Conservation (phyloP, 1,140 invertebrate genomes). For the Tetragnatha versicolor region DNA sequence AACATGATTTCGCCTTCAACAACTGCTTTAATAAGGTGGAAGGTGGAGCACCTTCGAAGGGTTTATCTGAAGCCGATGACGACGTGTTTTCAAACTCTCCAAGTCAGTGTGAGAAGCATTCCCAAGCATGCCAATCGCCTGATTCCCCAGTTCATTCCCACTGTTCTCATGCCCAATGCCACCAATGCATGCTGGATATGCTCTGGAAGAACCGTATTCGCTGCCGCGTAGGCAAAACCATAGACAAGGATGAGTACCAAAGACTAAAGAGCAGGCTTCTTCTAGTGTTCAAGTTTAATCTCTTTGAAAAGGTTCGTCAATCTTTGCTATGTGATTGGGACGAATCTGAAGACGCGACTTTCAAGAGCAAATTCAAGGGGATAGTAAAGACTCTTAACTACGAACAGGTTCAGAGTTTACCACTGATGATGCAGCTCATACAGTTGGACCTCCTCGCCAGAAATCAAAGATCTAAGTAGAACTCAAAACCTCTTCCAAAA, state of each 20-base stretch:
- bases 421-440: conserved; percentile 40
- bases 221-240: background rate
- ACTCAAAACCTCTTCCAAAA: too few species aligned
- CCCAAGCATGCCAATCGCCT: too few species aligned
- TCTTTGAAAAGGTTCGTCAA: conserved; percentile 12
- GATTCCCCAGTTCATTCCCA: background rate
- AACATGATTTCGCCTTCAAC: too few species aligned
- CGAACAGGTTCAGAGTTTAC: conserved; percentile 21
- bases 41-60: too few species aligned
- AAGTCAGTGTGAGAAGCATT: too few species aligned
- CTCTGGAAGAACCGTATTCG: conserved; percentile 38
- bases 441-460: conserved; percentile 18
- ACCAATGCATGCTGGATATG: conserved; percentile 37
- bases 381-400: conserved; percentile 5
- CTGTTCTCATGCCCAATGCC: conserved; percentile 24
- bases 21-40: too few species aligned
- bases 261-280: conserved; percentile 5
- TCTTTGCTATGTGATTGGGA: conserved; percentile 11
- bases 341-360: background rate
- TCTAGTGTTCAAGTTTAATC: background rate
- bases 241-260: background rate
- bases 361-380: background rate
- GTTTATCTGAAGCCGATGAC: too few species aligned
- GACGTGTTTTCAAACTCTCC: too few species aligned
- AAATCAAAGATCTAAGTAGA: too few species aligned